These are phyloP conservation scores for Tragelaphus imberbis DNA, from an alignment of 2,113 vertebrate species.

Conservation along the genomic window DNA sequence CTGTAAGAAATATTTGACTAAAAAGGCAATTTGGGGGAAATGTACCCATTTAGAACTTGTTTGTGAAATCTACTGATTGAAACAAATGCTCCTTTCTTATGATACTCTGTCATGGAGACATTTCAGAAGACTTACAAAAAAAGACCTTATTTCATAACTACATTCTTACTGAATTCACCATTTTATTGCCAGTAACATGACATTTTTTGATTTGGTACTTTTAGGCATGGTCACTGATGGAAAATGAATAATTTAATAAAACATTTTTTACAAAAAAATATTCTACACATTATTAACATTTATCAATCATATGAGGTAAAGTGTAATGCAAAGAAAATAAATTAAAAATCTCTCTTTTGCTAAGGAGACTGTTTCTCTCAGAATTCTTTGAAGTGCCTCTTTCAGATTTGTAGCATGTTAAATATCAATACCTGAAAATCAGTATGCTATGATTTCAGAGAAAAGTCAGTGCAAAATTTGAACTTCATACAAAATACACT, in stretches of 20 bases:
- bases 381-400: not conserved
- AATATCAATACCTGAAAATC: not conserved
- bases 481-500: not conserved
- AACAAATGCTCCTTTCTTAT: not conserved
- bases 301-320: not conserved
- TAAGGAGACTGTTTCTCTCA: not conserved
- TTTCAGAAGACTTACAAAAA: not conserved
- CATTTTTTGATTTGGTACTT: not conserved
- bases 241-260: not conserved
- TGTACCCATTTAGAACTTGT: not conserved
- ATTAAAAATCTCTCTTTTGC: not conserved
- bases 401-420: not conserved
- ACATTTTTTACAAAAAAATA: not conserved
- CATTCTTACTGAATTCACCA: not conserved
- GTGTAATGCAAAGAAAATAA: not conserved
- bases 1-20: not conserved
- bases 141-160: not conserved
- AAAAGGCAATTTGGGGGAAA: not conserved
- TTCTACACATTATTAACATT: not conserved
- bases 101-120: not conserved
- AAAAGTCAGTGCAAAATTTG: not conserved
- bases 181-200: not conserved
- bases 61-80: not conserved
- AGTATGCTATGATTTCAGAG: not conserved
- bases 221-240: not conserved